Evolutionary conservation across 2,797 vertebrate species (phyloP).

Genomic region (Acanthopagrus latus): DNA sequence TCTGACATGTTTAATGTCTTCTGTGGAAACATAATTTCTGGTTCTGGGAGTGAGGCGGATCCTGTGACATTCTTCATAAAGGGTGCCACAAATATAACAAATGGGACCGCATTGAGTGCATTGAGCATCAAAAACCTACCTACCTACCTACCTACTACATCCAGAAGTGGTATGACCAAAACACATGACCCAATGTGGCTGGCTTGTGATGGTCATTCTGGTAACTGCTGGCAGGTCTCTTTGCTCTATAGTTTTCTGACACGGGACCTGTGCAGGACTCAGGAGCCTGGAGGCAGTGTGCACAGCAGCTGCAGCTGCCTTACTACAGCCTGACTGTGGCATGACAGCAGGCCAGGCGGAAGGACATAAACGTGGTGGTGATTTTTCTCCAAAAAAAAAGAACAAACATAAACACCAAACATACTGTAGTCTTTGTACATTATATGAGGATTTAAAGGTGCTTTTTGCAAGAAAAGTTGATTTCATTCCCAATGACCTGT

Average conservation of each 20-base stretch:
- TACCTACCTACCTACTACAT: too few species aligned
- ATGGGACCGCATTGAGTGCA: too few species aligned
- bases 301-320: conserved; percentile 21
- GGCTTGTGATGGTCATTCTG: background rate
- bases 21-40: background rate
- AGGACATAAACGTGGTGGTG: conserved; percentile 29
- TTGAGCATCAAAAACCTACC: too few species aligned
- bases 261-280: background rate
- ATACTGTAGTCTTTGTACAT: background rate
- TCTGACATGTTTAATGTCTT: background rate
- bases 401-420: too few species aligned
- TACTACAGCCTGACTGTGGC: conserved; percentile 43
- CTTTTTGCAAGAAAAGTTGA: too few species aligned
- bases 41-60: background rate
- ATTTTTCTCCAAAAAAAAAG: conserved; percentile 8
- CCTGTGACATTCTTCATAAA: background rate
- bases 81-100: too few species aligned
- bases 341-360: conserved; percentile 33
- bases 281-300: conserved; percentile 17
- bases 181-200: background rate
- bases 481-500: too few species aligned
- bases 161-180: background rate
- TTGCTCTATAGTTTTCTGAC: background rate
- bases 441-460: background rate
- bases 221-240: background rate